These are phyloP conservation scores for Micoletzkya japonica DNA, from an alignment of 2,888 invertebrate species.

Conservation along the genomic window DNA sequence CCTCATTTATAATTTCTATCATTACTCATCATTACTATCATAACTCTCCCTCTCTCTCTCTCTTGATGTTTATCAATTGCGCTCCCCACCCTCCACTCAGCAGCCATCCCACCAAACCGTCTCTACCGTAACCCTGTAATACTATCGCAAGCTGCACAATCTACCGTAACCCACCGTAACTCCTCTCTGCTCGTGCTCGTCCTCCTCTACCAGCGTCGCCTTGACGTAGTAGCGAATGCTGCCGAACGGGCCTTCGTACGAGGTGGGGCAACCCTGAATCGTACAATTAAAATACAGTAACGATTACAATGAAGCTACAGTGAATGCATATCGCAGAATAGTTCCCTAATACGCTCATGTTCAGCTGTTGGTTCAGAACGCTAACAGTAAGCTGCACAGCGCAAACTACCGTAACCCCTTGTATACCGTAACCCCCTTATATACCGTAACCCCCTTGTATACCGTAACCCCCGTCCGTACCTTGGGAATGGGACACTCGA, in stretches of 20 bases:
- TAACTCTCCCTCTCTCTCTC: too few species aligned
- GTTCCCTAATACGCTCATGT: neutral
- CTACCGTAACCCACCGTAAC: slow-evolving; percentile 10
- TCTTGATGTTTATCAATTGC: too few species aligned
- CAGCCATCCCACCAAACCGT: neutral
- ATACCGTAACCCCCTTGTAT: too few species aligned
- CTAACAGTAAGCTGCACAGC: neutral
- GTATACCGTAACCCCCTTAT: too few species aligned
- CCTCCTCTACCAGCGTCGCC: slow-evolving; percentile 54
- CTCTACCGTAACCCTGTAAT: neutral
- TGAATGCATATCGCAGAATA: neutral
- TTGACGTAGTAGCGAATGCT: slow-evolving; percentile 60
- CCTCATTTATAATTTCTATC: too few species aligned
- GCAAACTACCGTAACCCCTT: neutral
- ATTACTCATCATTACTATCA: too few species aligned
- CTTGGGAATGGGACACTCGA: slow-evolving; percentile 60
- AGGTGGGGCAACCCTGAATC: slow-evolving; percentile 55
- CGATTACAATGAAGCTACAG: neutral
- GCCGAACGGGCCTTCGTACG: slow-evolving; percentile 58
- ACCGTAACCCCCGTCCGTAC: slow-evolving; percentile 24
- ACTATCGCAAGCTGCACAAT: neutral
- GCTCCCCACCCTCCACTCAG: too few species aligned
- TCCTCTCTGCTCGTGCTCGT: slow-evolving; percentile 33
- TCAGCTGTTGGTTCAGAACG: neutral
- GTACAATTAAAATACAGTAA: neutral